Evolutionary conservation across 1,140 invertebrate species (phyloP), one percentile per base, ranked within the genome.

Genomic region (Ceratosolen fusciceps): DNA sequence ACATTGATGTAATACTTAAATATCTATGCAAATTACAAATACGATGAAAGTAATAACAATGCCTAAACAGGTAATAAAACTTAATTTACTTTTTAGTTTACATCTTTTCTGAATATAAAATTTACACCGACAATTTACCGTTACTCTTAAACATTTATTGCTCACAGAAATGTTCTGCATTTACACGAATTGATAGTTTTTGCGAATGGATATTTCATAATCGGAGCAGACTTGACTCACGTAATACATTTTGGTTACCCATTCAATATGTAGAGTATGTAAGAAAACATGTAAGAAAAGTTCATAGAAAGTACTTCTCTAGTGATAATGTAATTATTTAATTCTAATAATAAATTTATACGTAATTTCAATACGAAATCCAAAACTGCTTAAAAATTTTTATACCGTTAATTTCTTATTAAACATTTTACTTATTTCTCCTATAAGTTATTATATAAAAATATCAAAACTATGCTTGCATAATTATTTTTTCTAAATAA

Each of bases 141-240:
- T 29, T n/a, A 37, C 8, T 52, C 34, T 29, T 52, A 52, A 29
- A 21, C 34, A 52, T 14, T 56, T 58, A 12, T 73, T n/a, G 39
- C 39, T 49, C 37, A 4, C 2, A 34, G 49, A 73, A 73, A 37
- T 34, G 43, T 24, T 39, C 16, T n/a, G 4, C 1, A 58, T 24
- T 73, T 56, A 5, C 9, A 31, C 12, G 12, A 76, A 54, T 7
- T 2, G 47, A 43, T 62, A 24, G 2, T n/a, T 78, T 78, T 78
- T 58, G 39, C 21, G 52, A 78, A 78, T 62, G 24, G 39, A 54
- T 34, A 62, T 79, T 79, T 79, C 70, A 70, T 73, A 79, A 79
- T 26, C 26, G 21, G 29, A 52, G 62, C 58, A 49, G 37, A 71
- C 16, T 47, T 49, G 1, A 39, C 7, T 77, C 19, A 72, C 67